These are phyloP conservation scores for Patella depressa DNA, from an alignment of 2,888 invertebrate genomes.

Conservation along the genomic window DNA sequence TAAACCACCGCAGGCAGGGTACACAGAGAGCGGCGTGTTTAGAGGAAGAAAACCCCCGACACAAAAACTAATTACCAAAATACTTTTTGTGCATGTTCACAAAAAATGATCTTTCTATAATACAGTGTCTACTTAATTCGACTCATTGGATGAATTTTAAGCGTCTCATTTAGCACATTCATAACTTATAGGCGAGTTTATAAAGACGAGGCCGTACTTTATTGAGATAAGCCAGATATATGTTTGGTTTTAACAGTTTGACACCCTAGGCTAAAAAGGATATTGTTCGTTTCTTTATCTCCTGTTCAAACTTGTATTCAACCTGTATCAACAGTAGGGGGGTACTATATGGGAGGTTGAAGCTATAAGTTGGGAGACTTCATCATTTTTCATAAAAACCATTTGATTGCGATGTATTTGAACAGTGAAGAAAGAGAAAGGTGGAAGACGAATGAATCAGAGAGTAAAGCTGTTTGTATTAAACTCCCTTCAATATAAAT, in stretches of 20 bases:
- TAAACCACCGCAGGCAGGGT: neutral
- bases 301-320: no score
- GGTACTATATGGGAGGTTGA: neutral
- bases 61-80: slow-evolving; percentile 10
- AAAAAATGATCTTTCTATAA: slow-evolving; percentile 5
- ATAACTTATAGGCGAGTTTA: neutral
- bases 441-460: neutral
- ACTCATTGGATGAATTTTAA: neutral
- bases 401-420: neutral
- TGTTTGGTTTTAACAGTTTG: neutral
- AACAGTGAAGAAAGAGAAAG: slow-evolving; percentile 1
- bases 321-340: neutral
- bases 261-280: neutral
- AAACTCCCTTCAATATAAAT: neutral
- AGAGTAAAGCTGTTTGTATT: neutral
- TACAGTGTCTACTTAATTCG: neutral
- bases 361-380: neutral
- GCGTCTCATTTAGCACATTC: slow-evolving; percentile 10
- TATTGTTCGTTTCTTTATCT: neutral
- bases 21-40: slow-evolving; percentile 7
- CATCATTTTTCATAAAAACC: neutral
- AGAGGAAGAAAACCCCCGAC: slow-evolving; percentile 7
- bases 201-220: neutral
- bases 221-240: slow-evolving; percentile 9
- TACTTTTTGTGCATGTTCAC: slow-evolving; percentile 11